These are phyloP conservation scores for Anarhynchus alexandrinus DNA, from an alignment of 2,113 vertebrate species.

Conservation along the genomic window DNA sequence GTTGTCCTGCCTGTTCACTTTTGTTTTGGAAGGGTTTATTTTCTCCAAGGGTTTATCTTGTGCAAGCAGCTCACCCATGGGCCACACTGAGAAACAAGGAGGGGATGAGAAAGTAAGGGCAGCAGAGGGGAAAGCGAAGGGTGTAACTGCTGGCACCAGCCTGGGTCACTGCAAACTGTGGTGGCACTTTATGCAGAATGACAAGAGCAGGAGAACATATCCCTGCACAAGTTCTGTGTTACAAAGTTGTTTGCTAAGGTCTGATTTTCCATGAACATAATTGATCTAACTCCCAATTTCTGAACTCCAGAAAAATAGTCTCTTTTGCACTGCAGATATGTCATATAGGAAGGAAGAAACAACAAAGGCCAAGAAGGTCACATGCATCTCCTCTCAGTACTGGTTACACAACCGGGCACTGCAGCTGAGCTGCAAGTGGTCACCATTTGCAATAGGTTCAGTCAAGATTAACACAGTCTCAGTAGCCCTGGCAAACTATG, in stretches of 20 bases:
- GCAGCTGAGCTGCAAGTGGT: not conserved
- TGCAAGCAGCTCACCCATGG: not conserved
- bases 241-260: not conserved
- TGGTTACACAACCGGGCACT: not conserved
- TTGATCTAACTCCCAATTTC: not conserved
- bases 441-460: not conserved
- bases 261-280: not conserved
- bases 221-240: not conserved
- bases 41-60: not conserved
- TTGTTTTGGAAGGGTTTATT: not conserved
- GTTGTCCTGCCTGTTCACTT: not conserved
- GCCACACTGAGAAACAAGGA: not conserved
- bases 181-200: accelerated
- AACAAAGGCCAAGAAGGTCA: not conserved
- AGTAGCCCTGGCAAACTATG: not conserved
- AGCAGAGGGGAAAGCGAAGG: not conserved
- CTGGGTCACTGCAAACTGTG: not conserved
- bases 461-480: not conserved
- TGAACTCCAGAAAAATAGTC: not conserved
- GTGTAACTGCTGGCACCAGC: not conserved
- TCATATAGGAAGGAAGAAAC: not conserved
- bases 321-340: not conserved
- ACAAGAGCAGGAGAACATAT: not conserved
- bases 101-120: accelerated
- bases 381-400: not conserved